phyloP scores from a whole-genome alignment of 2,113 vertebrate genomes.

The Neotoma lepida region DNA sequence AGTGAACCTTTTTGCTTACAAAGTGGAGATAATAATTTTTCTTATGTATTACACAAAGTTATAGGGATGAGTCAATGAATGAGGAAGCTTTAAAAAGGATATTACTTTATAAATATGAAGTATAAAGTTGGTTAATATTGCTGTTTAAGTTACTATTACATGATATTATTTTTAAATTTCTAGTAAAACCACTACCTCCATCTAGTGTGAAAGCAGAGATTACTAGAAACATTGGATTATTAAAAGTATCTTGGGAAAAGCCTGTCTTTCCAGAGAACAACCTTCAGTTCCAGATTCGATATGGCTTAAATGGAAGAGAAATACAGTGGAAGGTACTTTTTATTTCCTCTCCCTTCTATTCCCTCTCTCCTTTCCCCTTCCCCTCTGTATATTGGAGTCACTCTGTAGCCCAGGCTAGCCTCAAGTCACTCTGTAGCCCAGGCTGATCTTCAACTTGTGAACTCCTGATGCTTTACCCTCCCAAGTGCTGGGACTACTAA shows the following conservation, averaged over 20 bases:
- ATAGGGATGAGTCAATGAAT: background rate
- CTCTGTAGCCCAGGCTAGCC: background rate
- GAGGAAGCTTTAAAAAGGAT: background rate
- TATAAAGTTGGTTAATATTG: background rate
- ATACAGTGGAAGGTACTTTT: conserved; percentile 87
- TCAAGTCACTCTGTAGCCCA: background rate
- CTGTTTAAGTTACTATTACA: background rate
- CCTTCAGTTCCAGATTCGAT: conserved; percentile 90
- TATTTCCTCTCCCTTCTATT: background rate
- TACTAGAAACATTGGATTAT: conserved; percentile 83
- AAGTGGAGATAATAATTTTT: conserved; percentile 21
- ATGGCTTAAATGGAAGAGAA: conserved; percentile 75
- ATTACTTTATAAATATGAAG: background rate
- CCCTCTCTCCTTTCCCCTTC: background rate
- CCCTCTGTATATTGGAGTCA: background rate
- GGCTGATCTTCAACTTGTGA: background rate
- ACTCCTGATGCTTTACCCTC: background rate
- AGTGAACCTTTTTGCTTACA: background rate
- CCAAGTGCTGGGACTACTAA: background rate
- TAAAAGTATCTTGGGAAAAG: conserved; percentile 89
- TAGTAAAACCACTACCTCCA: conserved; percentile 92
- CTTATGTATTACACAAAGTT: background rate
- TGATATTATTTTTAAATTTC: conserved; percentile 46
- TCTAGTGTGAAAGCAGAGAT: conserved; percentile 86
- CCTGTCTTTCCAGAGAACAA: conserved; percentile 84